A percentile compares a stretch with the other conserved stretches of the same genome.
These are phyloP conservation scores for Leptogaster cylindrica DNA, from an alignment of 2,888 invertebrate genomes.

Conservation along the genomic window DNA sequence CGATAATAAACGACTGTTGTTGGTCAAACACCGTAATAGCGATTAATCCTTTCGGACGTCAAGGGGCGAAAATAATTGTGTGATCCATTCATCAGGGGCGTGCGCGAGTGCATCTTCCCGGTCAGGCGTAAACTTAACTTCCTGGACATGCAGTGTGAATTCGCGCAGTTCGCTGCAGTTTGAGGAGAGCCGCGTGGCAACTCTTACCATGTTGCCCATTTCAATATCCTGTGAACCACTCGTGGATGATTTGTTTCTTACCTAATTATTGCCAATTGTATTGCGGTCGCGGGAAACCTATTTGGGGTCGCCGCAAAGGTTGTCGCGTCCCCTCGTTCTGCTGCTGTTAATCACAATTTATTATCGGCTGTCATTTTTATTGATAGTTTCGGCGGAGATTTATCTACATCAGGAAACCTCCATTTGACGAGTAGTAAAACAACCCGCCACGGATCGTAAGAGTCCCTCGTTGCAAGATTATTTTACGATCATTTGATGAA, in stretches of 20 bases:
- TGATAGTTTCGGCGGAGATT: constrained; percentile 25
- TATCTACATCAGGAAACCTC: no score
- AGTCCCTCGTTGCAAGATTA: no score
- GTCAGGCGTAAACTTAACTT: background rate
- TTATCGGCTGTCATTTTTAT: constrained; percentile 34
- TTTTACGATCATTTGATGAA: no score
- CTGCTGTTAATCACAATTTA: constrained; percentile 33
- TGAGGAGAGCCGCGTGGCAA: constrained; percentile 5
- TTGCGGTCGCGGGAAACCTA: background rate
- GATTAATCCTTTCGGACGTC: constrained; percentile 19
- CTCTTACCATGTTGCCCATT: constrained; percentile 13
- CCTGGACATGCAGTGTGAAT: constrained; percentile 13
- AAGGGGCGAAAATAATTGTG: constrained; percentile 3
- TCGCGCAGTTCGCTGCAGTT: background rate
- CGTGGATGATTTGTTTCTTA: constrained; percentile 6
- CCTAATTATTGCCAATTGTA: constrained; percentile 26
- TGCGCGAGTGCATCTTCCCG: background rate
- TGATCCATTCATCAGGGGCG: background rate
- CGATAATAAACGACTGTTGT: constrained; percentile 7
- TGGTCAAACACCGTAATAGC: background rate
- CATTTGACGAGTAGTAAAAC: no score
- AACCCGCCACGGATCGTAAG: no score
- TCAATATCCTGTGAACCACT: background rate
- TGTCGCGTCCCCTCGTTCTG: constrained; percentile 7
- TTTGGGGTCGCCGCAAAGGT: background rate